Base-by-base conservation (phyloP, 2,888 invertebrate genomes). In the Ochlodes sylvanus region DNA sequence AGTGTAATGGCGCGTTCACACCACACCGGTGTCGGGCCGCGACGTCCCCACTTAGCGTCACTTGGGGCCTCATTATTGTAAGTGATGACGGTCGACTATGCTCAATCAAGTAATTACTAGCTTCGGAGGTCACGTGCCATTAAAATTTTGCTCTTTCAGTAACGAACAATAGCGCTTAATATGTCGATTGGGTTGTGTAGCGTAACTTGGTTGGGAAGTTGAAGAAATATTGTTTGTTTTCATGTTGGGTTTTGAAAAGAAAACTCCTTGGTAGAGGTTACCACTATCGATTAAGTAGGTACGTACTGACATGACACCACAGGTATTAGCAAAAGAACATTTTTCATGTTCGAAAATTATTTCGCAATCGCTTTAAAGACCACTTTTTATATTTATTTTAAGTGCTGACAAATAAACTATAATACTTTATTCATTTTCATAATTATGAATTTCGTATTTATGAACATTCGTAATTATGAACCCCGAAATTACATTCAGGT, bases 31-130 rank as follows among this genome's bases (percentile, higher is more conserved):
- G 78, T 72, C 75, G 72, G 71, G 76, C 81, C 75, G 89, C 86
- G 89, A 89, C 81, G 79, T 90, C 90, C 77, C 88, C 88, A 89
- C 89, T 89, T 88, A 85, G 65, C 87, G 87, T 87, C 79, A 79
- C 80, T 77, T 84, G 80, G 85, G 77, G 89, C 86, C 90, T 92
- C 91, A 92, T 92, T 91, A 92, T 77, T 76, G 81, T 89, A 92
- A 92, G 91, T 90, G 90, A 91, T 89, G 89, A 89, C 89, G 89
- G 88, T 91, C 27, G 85, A 81, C 85, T 84, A 91, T 86, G 85
- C 85, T 79, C 84, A 89, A 86, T 91, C 90, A 90, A 85, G 89
- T 92, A 92, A 92, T 92, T 92, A 89, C 91, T 88, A 84, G 83
- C 79, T 86, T 79, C 82, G 86, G 74, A 66, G 66, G 66, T 66